phyloP scores from a whole-genome alignment of 2,113 vertebrate species.

The Chiloscyllium plagiosum region DNA sequence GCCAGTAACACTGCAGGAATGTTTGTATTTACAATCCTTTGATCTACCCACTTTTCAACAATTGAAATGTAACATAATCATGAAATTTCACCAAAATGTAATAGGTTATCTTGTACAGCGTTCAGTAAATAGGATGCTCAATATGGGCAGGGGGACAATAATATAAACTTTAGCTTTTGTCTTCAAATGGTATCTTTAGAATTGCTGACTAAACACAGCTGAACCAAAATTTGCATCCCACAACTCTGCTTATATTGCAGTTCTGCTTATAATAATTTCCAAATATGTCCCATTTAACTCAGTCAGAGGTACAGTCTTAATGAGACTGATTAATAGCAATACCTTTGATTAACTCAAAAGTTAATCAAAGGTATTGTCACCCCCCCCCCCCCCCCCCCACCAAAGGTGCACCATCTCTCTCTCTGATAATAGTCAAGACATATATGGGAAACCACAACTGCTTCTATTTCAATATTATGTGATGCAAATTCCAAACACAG shows the following conservation, averaged over 20 bases:
- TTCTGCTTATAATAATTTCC: not conserved
- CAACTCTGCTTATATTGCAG: not conserved
- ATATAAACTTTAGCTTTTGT: not conserved
- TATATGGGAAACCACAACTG: not conserved
- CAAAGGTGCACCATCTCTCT: no score
- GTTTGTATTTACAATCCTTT: slow-evolving; percentile 22
- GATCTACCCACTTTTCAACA: slow-evolving; percentile 5
- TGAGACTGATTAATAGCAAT: not conserved
- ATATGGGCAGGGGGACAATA: not conserved
- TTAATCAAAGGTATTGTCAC: not conserved
- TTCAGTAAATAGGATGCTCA: not conserved
- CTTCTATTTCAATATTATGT: not conserved
- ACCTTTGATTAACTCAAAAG: not conserved
- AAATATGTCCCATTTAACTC: not conserved
- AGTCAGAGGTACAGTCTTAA: not conserved
- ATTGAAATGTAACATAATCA: slow-evolving; percentile 15
- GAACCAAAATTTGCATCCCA: not conserved
- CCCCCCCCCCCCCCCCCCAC: no score
- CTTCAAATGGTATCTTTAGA: not conserved
- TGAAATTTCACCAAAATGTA: not conserved
- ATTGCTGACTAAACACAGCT: not conserved
- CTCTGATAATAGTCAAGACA: not conserved
- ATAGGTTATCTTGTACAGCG: not conserved
- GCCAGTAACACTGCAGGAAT: slow-evolving; percentile 4
- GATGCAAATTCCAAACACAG: not conserved